phyloP scores from a whole-genome alignment of 2,888 invertebrate species.

The Harmothoe impar region DNA sequence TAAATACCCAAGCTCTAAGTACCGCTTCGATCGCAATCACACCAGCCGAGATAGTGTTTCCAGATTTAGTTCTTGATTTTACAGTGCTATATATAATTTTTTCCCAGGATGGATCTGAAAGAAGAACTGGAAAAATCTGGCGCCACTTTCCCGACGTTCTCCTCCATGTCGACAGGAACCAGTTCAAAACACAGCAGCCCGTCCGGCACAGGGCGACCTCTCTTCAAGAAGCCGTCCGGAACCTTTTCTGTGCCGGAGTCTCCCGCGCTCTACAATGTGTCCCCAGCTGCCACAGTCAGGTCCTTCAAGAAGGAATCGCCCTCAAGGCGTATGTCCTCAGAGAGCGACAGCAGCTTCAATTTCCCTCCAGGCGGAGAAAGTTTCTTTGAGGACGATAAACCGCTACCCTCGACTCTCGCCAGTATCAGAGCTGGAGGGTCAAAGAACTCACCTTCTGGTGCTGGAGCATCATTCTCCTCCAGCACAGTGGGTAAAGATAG shows the following conservation, averaged over 20 bases:
- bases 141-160: not conserved
- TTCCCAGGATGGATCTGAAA: constrained; percentile 53
- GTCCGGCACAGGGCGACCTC: not conserved
- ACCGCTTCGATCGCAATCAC: no score
- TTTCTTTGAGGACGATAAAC: constrained; percentile 77
- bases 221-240: not conserved
- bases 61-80: no score
- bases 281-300: constrained; percentile 1
- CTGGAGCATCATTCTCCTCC: not conserved
- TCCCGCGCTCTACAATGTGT: not conserved
- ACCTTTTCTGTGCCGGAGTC: not conserved
- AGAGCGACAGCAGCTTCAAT: constrained; percentile 27
- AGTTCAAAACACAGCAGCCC: not conserved
- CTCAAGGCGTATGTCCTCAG: not conserved
- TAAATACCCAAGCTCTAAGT: no score
- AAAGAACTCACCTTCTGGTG: constrained; percentile 59
- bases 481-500: not conserved
- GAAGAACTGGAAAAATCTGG: not conserved
- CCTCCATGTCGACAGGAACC: not conserved
- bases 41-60: no score
- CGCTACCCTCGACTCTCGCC: constrained; percentile 53
- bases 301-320: not conserved
- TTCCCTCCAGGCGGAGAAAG: constrained; percentile 79
- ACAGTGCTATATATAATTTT: no score
- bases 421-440: constrained; percentile 29